A percentile compares a stretch with the other conserved stretches of the same genome.
Evolutionary conservation across 2,797 vertebrate species (phyloP).

Genomic region (Cuniculus paca): DNA sequence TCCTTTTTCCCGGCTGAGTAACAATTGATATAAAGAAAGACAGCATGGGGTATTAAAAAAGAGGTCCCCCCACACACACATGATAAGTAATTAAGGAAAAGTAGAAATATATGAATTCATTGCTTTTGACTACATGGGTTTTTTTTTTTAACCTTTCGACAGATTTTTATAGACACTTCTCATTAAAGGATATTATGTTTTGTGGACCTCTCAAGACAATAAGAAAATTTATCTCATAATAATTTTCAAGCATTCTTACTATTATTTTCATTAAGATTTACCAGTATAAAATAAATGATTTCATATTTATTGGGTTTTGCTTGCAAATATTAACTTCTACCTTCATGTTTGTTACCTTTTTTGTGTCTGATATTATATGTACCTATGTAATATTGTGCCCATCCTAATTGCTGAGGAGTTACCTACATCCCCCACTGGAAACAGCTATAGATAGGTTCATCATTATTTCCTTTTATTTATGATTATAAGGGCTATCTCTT

Average conservation of each 20-base stretch:
- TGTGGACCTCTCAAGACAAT: conserved; percentile 34
- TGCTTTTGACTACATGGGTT: conserved; percentile 30
- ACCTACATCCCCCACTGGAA: conserved; percentile 73
- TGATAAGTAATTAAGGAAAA: conserved; percentile 88
- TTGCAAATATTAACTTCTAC: conserved; percentile 40
- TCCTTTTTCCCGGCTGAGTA: conserved; percentile 87
- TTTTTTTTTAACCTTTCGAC: conserved; percentile 23
- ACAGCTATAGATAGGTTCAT: conserved; percentile 80
- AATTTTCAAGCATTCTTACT: conserved; percentile 74
- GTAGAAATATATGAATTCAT: conserved; percentile 79
- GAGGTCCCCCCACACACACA: conserved; percentile 70
- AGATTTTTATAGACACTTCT: conserved; percentile 72
- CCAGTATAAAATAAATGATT: conserved; percentile 68
- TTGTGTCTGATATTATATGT: neutral
- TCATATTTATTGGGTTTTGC: conserved; percentile 57
- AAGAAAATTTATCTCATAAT: conserved; percentile 56
- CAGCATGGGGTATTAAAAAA: conserved; percentile 87
- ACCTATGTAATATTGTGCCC: neutral
- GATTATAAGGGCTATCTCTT: conserved; percentile 79
- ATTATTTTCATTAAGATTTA: conserved; percentile 55
- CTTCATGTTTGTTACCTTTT: conserved; percentile 55
- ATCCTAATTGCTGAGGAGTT: conserved; percentile 68
- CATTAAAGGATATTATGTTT: conserved; percentile 52
- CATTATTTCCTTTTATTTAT: conserved; percentile 82
- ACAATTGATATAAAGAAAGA: conserved; percentile 90